Percentiles rank a stretch among this genome's conserved stretches.
phyloP scores from a whole-genome alignment of 2,888 invertebrate species.

The Tetranychus piercei region DNA sequence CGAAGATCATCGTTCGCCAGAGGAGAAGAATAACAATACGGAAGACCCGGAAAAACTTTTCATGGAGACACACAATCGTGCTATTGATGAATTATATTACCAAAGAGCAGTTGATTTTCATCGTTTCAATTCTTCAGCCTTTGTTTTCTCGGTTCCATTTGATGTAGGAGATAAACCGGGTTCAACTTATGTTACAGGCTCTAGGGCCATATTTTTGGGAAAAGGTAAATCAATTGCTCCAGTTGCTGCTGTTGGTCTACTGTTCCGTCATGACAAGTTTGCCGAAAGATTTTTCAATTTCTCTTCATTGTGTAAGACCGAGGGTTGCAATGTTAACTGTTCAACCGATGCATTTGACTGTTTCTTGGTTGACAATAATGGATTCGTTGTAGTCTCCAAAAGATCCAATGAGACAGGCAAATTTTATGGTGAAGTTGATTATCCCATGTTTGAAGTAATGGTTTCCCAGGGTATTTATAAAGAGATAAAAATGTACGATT shows the following conservation, averaged over 20 bases:
- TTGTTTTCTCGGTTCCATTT: conserved; percentile 71
- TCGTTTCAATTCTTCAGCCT: conserved; percentile 54
- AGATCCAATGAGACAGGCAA: conserved; percentile 57
- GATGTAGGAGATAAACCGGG: conserved; percentile 40
- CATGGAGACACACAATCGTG: conserved; percentile 32
- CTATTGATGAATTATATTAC: conserved; percentile 77
- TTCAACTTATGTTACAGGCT: conserved; percentile 49
- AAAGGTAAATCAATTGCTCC: conserved; percentile 26
- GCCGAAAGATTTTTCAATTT: conserved; percentile 68
- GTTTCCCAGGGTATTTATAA: conserved; percentile 77
- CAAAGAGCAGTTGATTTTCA: conserved; percentile 76
- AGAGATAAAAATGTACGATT: conserved; percentile 58
- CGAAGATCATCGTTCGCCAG: conserved; percentile 44
- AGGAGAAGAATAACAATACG: conserved; percentile 18
- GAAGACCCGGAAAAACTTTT: conserved; percentile 6
- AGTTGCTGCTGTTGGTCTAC: conserved; percentile 70
- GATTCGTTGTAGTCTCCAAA: conserved; percentile 77
- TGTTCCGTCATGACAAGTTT: conserved; percentile 63
- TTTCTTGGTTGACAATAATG: conserved; percentile 81
- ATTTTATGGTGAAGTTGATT: conserved; percentile 84
- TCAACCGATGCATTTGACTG: conserved; percentile 60
- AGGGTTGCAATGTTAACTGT: conserved; percentile 25
- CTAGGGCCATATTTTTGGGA: conserved; percentile 44
- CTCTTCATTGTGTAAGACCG: conserved; percentile 36
- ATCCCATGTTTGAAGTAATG: conserved; percentile 72